Evolutionary conservation across 2,888 invertebrate species (phyloP), one percentile per base, ranked within the genome.

Genomic region (Pandemis heparana): DNA sequence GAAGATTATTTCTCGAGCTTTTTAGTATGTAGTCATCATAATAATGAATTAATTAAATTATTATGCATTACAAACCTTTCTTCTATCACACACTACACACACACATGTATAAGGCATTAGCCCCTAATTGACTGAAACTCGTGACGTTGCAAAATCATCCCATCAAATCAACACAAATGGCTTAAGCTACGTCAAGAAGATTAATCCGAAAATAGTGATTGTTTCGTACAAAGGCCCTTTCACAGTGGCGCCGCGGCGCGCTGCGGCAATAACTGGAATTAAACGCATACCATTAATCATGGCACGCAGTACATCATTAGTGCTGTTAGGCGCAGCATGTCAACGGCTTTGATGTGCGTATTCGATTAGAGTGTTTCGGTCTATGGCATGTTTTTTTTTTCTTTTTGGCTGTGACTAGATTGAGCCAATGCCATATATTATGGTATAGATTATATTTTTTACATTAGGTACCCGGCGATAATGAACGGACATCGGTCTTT

Each of bases 181-280:
- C 69, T 70, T 70, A 73, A 74, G 73, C 68, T 23, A 56, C 56
- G 56, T 12, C 67, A 75, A 79, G 78, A 75, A 79, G 78, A 76
- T 80, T 76, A 77, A 75, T 77, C 71, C 72, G 74, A 73, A 77
- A 76, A 77, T 70, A 76, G 75, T 80, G 75, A 78, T 79, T 82
- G 79, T 79, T 80, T 76, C 76, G 71, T 60, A 66, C 68, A 77
- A 74, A 75, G 70, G 71, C 77, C 79, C 82, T 84, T 85, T 85
- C 81, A 79, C 70, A 80, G 81, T 86, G 83, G 85, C 74, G 75
- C 75, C 77, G 77, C 76, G 84, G 82, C 79, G 83, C 85, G 77
- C 76, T 84, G 82, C 79, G 81, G 83, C 85, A 87, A 89, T 90
- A 89, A 89, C 85, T 83, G 79, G 86, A 87, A 90, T 90, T 89